Evolutionary conservation across 2,113 vertebrate species (phyloP), one percentile per base, ranked within the genome.

Genomic region (Chaenogobius annularis): DNA sequence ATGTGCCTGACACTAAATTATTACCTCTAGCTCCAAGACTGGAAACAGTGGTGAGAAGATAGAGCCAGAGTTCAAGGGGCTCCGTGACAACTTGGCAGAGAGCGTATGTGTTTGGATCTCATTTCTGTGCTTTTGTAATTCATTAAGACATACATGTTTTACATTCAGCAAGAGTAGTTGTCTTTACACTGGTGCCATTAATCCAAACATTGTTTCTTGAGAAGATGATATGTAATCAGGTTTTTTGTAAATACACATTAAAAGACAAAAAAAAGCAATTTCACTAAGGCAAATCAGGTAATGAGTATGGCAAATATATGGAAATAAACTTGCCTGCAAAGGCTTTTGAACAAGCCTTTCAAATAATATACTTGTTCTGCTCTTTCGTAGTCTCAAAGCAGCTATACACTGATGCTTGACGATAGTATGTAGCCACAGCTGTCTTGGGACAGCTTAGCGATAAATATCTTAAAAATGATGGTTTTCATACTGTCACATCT

Each of bases 1-100:
- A 56, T 13, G 73, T 20, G 75, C 78, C 68, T 78, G 86, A 85
- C 83, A 81, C 78, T 59, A 70, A 83, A 79, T 85, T 77, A 83
- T 73, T 74, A 65, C 72, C 78, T 62, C 20, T 46, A 74, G 26
- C 69, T 69, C 58, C 67, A 75, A 63, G 66, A 70, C 71, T 64
- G 72, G 73, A 75, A 72, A 73, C 10, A 3, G 68, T 50, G 67
- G 46, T 0, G 59, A 0, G 69, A 55, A 72, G 78, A 40, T 65
- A 78, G 67, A 68, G 35, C 11, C 31, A 70, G 70, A 72, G 63
- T 44, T n/a, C 61, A 63, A 43, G 31, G 47, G 3, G 0, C 15
- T 76, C 68, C 14, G 43, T 37, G 66, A 73, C 66, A 69, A 66
- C 63, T 64, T 73, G 65, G 77, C 69, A 50, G 67, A 54, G 0